Evolutionary conservation across 2,888 invertebrate species (phyloP), one percentile per base, ranked within the genome.

Genomic region (Agrochola litura): DNA sequence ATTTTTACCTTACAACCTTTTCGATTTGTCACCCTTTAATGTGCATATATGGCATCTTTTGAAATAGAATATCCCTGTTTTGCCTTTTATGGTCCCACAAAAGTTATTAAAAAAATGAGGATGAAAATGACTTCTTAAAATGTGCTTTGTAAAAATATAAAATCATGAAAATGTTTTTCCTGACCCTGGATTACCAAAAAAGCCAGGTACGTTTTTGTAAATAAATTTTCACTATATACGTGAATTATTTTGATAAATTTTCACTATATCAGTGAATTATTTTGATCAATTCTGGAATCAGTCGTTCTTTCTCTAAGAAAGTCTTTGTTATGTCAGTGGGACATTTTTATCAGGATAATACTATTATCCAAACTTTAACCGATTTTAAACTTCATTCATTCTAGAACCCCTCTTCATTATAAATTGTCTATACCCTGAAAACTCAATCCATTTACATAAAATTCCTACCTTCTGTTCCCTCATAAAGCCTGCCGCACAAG

Each of bases 1-100:
- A 77, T 85, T 85, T 82, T 82, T 83, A 83, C 77, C 84, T 77
- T 60, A 63, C 69, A 77, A 58, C 68, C 81, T 66, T 77, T 78
- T 65, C 85, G 63, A 77, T 84, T 56, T 82, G 72, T 85, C 82
- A 70, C 63, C 54, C 58, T 66, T 22, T 61, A 69, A 65, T 54
- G 19, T 64, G 14, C 9, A 1, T 46, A 64, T 14, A 64, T 46
- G 16, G 16, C 41, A 37, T n/a, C 64, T 60, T 82, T 65, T 66
- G 49, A 67, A 56, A 80, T 63, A 66, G 1, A 56, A 66, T 71
- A 22, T 46, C 9, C 30, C 16, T 72, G 30, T 77, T 64, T 72
- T 52, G 30, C 25, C 10, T 25, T 64, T 25, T 16, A 25, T 30
- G 30, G 6, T 1, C 10, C 2, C 22, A 1, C 37, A n/a, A 52